Evolutionary conservation across 2,888 invertebrate genomes (phyloP).

Genomic region (Orthosia gothica): DNA sequence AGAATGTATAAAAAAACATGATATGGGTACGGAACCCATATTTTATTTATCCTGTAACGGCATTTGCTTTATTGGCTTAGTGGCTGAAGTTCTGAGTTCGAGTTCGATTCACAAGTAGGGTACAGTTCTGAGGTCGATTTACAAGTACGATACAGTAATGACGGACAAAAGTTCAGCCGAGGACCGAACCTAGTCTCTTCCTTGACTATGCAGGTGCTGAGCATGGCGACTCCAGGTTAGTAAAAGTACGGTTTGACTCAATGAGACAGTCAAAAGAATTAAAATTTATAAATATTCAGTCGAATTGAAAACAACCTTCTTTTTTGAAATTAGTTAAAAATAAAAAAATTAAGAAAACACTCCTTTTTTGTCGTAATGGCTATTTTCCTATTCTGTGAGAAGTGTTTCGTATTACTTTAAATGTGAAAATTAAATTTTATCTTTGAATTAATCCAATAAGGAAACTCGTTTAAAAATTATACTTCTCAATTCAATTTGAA

Average conservation of each 20-base stretch:
- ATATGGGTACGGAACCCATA: constrained; percentile 28
- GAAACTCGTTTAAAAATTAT: constrained; percentile 32
- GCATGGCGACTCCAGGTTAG: not conserved
- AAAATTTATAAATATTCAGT: too few species aligned
- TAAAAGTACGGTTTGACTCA: too few species aligned
- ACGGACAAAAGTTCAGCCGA: too few species aligned
- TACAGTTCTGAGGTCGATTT: too few species aligned
- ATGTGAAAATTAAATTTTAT: constrained; percentile 8
- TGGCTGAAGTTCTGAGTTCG: not conserved
- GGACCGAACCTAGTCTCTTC: not conserved
- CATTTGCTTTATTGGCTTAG: constrained; percentile 29
- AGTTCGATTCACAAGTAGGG: not conserved
- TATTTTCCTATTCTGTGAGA: not conserved
- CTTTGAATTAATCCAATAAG: constrained; percentile 28
- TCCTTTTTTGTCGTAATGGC: too few species aligned
- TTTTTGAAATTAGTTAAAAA: not conserved
- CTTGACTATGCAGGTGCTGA: not conserved
- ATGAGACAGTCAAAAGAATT: not conserved
- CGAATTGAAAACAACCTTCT: too few species aligned
- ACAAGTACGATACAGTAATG: too few species aligned
- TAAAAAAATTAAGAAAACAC: not conserved
- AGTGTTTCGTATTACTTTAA: constrained; percentile 1
- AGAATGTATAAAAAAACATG: constrained; percentile 35
- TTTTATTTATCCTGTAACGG: constrained; percentile 28
- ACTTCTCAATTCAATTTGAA: not conserved